Conservation (phyloP, 2,113 vertebrate genomes). For the Callocephalon fimbriatum region DNA sequence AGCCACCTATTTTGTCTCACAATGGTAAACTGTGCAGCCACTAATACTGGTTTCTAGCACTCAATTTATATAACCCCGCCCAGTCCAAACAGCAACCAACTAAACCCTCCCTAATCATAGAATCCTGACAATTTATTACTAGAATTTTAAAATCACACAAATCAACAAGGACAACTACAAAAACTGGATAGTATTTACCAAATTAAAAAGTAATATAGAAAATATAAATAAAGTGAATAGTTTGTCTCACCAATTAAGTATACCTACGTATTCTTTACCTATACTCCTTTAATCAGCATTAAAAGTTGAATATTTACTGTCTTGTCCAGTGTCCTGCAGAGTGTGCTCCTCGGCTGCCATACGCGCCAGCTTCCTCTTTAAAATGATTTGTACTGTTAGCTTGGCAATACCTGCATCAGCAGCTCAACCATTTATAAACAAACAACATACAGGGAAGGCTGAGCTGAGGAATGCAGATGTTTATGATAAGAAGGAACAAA, state of each 20-base stretch:
- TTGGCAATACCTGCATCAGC: constrained; percentile 91
- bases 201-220: constrained; percentile 89
- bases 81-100: constrained; percentile 87
- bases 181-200: constrained; percentile 89
- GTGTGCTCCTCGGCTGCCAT: constrained; percentile 95
- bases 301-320: constrained; percentile 99
- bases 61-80: constrained; percentile 84
- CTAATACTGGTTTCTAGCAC: constrained; percentile 80
- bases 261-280: constrained; percentile 99
- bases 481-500: constrained; percentile 92
- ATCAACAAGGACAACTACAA: constrained; percentile 90
- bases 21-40: constrained; percentile 81
- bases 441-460: constrained; percentile 90
- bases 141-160: constrained; percentile 87
- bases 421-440: constrained; percentile 90
- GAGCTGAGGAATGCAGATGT: constrained; percentile 91
- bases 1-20: constrained; percentile 80
- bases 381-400: constrained; percentile 93
- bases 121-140: constrained; percentile 80
- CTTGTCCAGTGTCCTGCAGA: constrained; percentile 99
- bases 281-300: constrained; percentile 99
- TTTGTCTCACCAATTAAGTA: constrained; percentile 99
- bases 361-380: constrained; percentile 94
- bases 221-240: constrained; percentile 96
- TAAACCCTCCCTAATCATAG: constrained; percentile 87